phyloP scores from a whole-genome alignment of 2,888 invertebrate species.

The Branchinecta sandiegonensis region DNA sequence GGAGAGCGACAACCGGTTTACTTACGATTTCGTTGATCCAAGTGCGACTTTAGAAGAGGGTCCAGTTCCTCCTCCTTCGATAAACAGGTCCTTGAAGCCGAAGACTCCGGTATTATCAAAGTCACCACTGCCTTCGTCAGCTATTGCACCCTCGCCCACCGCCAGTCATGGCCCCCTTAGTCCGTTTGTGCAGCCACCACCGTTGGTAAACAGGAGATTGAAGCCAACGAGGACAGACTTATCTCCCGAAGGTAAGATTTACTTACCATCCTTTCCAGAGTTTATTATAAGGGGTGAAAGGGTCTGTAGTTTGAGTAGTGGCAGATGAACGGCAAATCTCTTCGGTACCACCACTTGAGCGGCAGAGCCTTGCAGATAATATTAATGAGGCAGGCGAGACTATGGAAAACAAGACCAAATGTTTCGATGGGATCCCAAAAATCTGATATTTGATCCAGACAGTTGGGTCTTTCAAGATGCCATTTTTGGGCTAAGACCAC shows the following conservation, averaged over 20 bases:
- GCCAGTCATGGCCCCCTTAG: slow-evolving; percentile 12
- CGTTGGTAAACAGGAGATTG: slow-evolving; percentile 61
- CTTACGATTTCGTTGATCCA: slow-evolving; percentile 39
- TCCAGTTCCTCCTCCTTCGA: slow-evolving; percentile 31
- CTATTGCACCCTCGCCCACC: neutral
- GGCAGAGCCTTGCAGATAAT: too few relatives aligned
- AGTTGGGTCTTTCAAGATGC: too few relatives aligned
- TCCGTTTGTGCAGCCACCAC: slow-evolving; percentile 41
- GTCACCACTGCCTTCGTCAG: neutral
- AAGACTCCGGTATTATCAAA: slow-evolving; percentile 23
- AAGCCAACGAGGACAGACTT: slow-evolving; percentile 47
- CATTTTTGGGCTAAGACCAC: too few relatives aligned
- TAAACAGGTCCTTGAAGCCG: slow-evolving; percentile 35
- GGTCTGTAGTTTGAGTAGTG: too few relatives aligned
- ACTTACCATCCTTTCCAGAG: too few relatives aligned
- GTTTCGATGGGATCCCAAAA: too few relatives aligned
- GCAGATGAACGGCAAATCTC: too few relatives aligned
- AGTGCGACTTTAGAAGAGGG: neutral
- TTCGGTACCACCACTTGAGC: too few relatives aligned
- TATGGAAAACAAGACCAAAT: too few relatives aligned
- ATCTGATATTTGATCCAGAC: too few relatives aligned
- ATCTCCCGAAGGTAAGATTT: neutral
- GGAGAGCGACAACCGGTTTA: slow-evolving; percentile 39
- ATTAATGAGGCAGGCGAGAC: too few relatives aligned
- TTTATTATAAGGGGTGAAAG: too few relatives aligned